Conservation (phyloP, 2,888 invertebrate species). For the Euplagia quadripunctaria region DNA sequence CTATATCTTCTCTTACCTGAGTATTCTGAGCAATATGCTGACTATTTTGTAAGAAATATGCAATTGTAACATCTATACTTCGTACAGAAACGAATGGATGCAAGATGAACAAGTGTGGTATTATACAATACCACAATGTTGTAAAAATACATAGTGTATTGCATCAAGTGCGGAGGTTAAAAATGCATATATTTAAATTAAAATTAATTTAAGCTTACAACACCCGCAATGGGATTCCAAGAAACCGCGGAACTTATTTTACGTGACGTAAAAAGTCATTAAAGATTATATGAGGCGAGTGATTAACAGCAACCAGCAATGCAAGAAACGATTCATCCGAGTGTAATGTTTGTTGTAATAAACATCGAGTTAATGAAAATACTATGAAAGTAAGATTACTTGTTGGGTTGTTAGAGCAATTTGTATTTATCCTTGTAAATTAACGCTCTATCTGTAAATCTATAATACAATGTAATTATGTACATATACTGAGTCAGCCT, state of each 20-base stretch:
- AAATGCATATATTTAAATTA: slow-evolving; percentile 7
- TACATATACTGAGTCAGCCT: no score
- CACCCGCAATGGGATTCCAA: slow-evolving; percentile 5
- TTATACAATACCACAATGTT: not conserved
- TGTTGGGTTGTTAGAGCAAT: not conserved
- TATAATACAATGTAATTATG: no score
- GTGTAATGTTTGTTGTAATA: slow-evolving; percentile 5
- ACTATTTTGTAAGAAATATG: not conserved
- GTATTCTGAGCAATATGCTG: not conserved
- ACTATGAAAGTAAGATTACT: not conserved
- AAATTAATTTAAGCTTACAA: slow-evolving; percentile 15
- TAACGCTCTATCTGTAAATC: no score
- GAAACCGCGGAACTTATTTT: slow-evolving; percentile 16
- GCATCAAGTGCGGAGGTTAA: slow-evolving; percentile 10
- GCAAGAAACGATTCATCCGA: slow-evolving; percentile 7
- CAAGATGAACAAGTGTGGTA: not conserved
- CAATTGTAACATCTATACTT: not conserved
- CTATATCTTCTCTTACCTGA: not conserved
- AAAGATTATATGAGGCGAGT: slow-evolving; percentile 12
- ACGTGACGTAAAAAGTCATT: slow-evolving; percentile 18
- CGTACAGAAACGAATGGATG: not conserved
- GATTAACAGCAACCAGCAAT: slow-evolving; percentile 14
- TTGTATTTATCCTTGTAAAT: not conserved
- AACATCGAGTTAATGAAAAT: not conserved
- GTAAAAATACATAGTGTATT: not conserved